Base-by-base conservation (phyloP, 2,797 vertebrate species). In the Cossypha polioptera region DNA sequence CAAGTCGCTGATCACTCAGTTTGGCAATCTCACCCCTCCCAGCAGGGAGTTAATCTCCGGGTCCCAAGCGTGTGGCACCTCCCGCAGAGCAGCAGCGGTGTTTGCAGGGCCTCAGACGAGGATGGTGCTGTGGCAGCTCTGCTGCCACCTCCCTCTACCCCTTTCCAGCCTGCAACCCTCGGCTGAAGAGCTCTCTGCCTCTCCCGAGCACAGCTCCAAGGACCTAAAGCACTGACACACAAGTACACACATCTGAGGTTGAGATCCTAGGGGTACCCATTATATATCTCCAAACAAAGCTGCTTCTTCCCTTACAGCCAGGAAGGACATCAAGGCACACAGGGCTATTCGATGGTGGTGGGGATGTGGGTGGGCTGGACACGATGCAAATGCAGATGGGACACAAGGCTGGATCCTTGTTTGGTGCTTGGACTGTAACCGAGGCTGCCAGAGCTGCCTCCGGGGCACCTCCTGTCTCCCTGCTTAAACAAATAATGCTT, bases 11-110 rank as follows among this genome's bases (percentile, higher is more conserved):
- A 91, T 92, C 74, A 18, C 36, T 57, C 3, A 1, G 57, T 94
- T 97, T 94, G 79, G 94, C 89, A 96, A 86, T 75, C 72, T 76
- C 69, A 22, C 55, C 71, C 43, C n/a, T 77, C 82, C 73, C 4
- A 2, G 36, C 6, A 3, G 35, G 40, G 65, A 78, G 28, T 42
- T 82, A 31, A 62, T 63, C 63, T 76, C 61, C 0, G 2, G 15
- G 42, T 63, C 69, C 72, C 51, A 16, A 51, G 28, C 4, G 51
- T 0, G 9, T 33, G 59, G 63, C 63, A 85, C 21, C 38, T 62
- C 26, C 0, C 0, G 26, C 6, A 14, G 7, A 68, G 45, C 43
- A 87, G 45, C 57, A 38, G 14, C 75, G 9, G 42, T 0, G 1
- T 28, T 76, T 66, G 54, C 66, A 53, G 66, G 66, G 35, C 5